Evolutionary conservation across 1,140 invertebrate species (phyloP), one percentile per base, ranked within the genome.

Genomic region (Ylistrum balloti): DNA sequence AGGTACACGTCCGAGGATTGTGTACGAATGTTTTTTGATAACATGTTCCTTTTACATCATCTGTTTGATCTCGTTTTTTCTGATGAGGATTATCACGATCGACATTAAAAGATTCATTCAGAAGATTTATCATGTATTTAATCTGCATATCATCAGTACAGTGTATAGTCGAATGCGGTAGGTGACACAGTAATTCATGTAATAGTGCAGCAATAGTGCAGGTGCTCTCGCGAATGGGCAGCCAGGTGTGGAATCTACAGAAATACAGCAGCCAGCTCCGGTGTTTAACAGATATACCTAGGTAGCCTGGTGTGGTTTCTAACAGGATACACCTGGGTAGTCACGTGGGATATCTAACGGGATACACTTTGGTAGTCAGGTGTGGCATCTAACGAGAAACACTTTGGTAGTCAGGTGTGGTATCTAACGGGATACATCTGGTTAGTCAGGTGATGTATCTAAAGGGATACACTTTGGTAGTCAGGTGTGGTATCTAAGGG

Each of bases 51-150:
- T 28, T 74, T 74, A 28, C 56, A 74, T 74, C 56, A n/a, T 74
- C 56, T 74, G 56, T 74, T 74, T 74, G 56, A 74, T 74, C 56
- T 74, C 56, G 56, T 74, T 74, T 74, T 74, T 28, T n/a, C n/a
- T 74, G 56, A 74, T 74, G 56, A 74, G 56, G 56, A 74, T 74
- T 74, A 74, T n/a, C 56, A 74, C 56, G 56, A 74, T 28, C 17
- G 0, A n/a, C 56, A 28, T 28, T 74, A n/a, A 74, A 0, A 74
- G n/a, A 74, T 74, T 74, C 56, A 74, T 74, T 28, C 56, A 28
- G 56, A 28, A 5, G 56, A 74, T 3, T 74, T 74, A 74, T 74
- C 56, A 28, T 5, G 56, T 74, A 74, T 74, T 74, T 74, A 74
- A 74, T 74, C 56, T 74, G 5, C 56, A 74, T 28, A 74, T 74